phyloP scores from a whole-genome alignment of 2,888 invertebrate genomes.

The Xanthorhoe spadicearia region DNA sequence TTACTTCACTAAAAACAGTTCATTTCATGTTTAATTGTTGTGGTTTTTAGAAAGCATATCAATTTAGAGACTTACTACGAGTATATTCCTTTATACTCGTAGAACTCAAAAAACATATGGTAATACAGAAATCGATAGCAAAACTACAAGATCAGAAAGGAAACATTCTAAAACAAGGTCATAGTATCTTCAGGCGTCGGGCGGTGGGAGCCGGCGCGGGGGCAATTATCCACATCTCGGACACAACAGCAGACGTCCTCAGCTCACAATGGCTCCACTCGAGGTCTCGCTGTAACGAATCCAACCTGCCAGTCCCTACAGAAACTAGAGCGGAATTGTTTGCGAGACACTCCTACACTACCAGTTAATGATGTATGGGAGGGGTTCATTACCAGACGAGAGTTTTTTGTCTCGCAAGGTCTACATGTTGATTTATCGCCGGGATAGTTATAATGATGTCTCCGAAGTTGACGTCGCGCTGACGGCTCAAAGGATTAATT shows the following conservation, averaged over 20 bases:
- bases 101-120: no score
- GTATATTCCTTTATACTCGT: no score
- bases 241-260: conserved; percentile 81
- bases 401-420: conserved; percentile 64
- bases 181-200: conserved; percentile 39
- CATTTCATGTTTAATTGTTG: no score
- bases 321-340: conserved; percentile 80
- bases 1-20: no score
- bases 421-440: conserved; percentile 49
- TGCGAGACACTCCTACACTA: conserved; percentile 70
- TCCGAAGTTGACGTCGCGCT: conserved; percentile 36
- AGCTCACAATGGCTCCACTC: conserved; percentile 80
- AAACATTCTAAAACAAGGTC: conserved; percentile 44
- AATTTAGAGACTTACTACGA: no score
- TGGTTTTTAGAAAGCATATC: no score
- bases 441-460: conserved; percentile 45
- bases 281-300: conserved; percentile 81
- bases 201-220: conserved; percentile 57
- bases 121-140: conserved; percentile 13
- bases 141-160: conserved; percentile 31
- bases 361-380: conserved; percentile 79
- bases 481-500: conserved; percentile 41
- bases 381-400: conserved; percentile 72
- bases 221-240: conserved; percentile 83
- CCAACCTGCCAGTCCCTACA: conserved; percentile 75